Evolutionary conservation across 1,140 invertebrate species (phyloP).

Genomic region (Meteorus sp.): DNA sequence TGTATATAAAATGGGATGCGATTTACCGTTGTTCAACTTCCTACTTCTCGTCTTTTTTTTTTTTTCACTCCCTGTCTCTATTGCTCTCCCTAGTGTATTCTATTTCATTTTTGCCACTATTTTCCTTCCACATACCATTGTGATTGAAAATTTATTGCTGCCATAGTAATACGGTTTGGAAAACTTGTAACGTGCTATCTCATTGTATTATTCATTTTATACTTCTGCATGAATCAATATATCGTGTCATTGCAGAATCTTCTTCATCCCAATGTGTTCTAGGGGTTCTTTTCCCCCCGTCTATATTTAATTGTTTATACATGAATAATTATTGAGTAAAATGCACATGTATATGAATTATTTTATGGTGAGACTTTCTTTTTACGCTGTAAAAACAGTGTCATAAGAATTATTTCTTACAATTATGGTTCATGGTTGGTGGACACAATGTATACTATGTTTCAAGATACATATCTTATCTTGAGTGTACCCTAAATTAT

Average conservation of each 20-base stretch:
- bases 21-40: constrained; percentile 19
- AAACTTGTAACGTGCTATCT: too few relatives aligned
- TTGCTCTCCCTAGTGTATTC: too few relatives aligned
- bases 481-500: constrained; percentile 18
- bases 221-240: too few relatives aligned
- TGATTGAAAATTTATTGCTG: too few relatives aligned
- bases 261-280: too few relatives aligned
- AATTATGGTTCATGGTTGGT: constrained; percentile 16
- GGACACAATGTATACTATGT: constrained; percentile 10
- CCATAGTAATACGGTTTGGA: too few relatives aligned
- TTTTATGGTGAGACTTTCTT: constrained; percentile 10
- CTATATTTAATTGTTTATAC: constrained; percentile 1
- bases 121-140: too few relatives aligned
- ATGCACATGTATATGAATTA: too few relatives aligned
- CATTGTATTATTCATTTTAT: too few relatives aligned
- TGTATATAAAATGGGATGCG: constrained; percentile 20
- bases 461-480: constrained; percentile 25
- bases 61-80: neutral
- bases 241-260: too few relatives aligned
- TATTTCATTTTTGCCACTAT: too few relatives aligned
- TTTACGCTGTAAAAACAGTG: constrained; percentile 13
- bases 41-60: neutral
- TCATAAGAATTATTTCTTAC: constrained; percentile 8
- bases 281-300: neutral
- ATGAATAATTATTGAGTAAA: too few relatives aligned